phyloP scores from a whole-genome alignment of 53 echinoderm and acorn worm species.

The Hippasteria phrygiana region DNA sequence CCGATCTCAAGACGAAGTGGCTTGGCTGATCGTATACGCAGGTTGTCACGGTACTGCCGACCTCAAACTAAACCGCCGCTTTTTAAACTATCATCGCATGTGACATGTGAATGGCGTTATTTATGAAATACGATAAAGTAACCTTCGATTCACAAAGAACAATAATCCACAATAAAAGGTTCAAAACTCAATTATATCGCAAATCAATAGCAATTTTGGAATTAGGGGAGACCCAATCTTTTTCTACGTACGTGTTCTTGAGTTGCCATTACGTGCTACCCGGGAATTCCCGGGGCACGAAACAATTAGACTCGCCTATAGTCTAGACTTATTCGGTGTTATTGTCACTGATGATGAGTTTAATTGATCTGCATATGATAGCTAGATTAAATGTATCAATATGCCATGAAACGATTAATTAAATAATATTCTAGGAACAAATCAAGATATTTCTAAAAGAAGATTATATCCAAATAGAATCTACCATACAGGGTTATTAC shows the following conservation, averaged over 20 bases:
- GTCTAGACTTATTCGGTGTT: too few species aligned
- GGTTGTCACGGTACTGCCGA: not conserved
- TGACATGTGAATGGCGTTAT: not conserved
- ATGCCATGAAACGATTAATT: too few species aligned
- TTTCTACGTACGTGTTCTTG: too few species aligned
- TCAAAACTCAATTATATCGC: not conserved
- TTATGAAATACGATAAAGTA: not conserved
- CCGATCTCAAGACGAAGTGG: not conserved
- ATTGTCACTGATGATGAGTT: too few species aligned
- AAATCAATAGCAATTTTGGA: too few species aligned
- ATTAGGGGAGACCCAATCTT: too few species aligned
- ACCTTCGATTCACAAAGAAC: not conserved
- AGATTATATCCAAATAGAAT: too few species aligned
- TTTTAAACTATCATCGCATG: not conserved
- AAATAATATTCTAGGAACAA: too few species aligned
- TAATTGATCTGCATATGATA: too few species aligned
- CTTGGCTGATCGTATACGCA: not conserved
- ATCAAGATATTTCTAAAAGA: too few species aligned
- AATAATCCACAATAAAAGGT: not conserved
- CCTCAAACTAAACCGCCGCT: not conserved
- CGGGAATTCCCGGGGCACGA: conserved; percentile 50
- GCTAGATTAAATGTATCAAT: too few species aligned
- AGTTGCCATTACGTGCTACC: conserved; percentile 12
- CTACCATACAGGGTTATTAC: too few species aligned
- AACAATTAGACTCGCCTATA: conserved; percentile 31